These are phyloP conservation scores for Jordanella pulchra DNA, from an alignment of 2,797 vertebrate genomes.

Conservation along the genomic window DNA sequence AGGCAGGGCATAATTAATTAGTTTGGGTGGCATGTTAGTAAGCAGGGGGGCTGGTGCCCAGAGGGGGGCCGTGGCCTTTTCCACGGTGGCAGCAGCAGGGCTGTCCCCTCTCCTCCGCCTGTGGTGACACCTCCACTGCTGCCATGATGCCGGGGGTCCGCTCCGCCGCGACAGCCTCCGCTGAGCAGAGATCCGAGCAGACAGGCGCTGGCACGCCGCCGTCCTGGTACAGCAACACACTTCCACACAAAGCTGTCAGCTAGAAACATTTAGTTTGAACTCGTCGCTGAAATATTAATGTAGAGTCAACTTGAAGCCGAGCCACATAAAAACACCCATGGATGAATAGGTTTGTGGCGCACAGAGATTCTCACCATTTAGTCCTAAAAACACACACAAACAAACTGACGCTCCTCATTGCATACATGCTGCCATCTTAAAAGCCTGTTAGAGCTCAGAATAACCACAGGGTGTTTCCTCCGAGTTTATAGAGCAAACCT, in stretches of 20 bases:
- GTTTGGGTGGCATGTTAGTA: slow-evolving; percentile 63
- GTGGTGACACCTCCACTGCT: slow-evolving; percentile 59
- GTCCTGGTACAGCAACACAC: slow-evolving; percentile 27
- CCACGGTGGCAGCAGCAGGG: slow-evolving; percentile 54
- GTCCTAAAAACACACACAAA: slow-evolving; percentile 2
- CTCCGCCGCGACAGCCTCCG: slow-evolving; percentile 68
- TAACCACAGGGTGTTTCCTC: slow-evolving; percentile 42
- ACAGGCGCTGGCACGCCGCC: slow-evolving; percentile 71
- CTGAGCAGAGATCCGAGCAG: slow-evolving; percentile 58
- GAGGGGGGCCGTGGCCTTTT: slow-evolving; percentile 72
- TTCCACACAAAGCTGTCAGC: not conserved
- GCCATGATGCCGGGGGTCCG: slow-evolving; percentile 45
- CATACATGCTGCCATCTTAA: slow-evolving; percentile 33
- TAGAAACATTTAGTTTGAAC: not conserved
- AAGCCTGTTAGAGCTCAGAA: slow-evolving; percentile 44
- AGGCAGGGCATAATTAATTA: slow-evolving; percentile 60
- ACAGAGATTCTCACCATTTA: slow-evolving; percentile 9
- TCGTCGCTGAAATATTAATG: slow-evolving; percentile 71
- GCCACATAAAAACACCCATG: slow-evolving; percentile 9
- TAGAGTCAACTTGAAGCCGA: slow-evolving; percentile 35
- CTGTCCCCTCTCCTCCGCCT: slow-evolving; percentile 56
- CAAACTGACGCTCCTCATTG: slow-evolving; percentile 48
- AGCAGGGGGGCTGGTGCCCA: slow-evolving; percentile 44
- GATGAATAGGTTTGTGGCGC: slow-evolving; percentile 25
- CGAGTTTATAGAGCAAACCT: slow-evolving; percentile 30